Percentiles rank a stretch among this genome's conserved stretches.
Evolutionary conservation across 2,113 vertebrate species (phyloP).

Genomic region (Osmerus mordax): DNA sequence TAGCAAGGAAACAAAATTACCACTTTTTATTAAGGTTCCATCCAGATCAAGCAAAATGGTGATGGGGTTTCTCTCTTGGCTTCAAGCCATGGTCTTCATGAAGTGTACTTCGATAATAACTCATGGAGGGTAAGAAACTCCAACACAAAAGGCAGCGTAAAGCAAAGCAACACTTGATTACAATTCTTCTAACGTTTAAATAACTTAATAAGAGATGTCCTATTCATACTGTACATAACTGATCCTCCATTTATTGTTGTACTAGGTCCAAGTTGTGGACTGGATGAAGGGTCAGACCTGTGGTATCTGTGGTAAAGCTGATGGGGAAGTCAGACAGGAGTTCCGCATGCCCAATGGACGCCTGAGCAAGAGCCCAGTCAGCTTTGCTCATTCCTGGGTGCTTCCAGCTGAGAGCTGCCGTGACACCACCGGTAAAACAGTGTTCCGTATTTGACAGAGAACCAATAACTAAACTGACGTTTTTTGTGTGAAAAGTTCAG

Average conservation of each 20-base stretch:
- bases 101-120: slow-evolving; percentile 31
- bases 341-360: slow-evolving; percentile 68
- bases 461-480: background rate
- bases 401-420: slow-evolving; percentile 68
- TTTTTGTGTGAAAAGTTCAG: too few species aligned
- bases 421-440: slow-evolving; percentile 45
- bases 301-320: slow-evolving; percentile 77
- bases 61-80: slow-evolving; percentile 29
- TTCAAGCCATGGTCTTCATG: slow-evolving; percentile 27
- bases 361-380: slow-evolving; percentile 61
- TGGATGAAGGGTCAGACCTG: slow-evolving; percentile 80
- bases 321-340: slow-evolving; percentile 73
- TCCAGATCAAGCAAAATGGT: slow-evolving; percentile 29
- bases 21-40: slow-evolving; percentile 36
- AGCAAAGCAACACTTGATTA: background rate
- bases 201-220: background rate
- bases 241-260: slow-evolving; percentile 10
- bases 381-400: slow-evolving; percentile 78
- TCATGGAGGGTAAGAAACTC: slow-evolving; percentile 27
- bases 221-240: background rate
- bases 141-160: background rate
- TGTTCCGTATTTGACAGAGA: background rate
- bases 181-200: background rate
- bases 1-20: background rate
- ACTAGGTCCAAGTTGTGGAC: slow-evolving; percentile 72